A percentile compares a stretch with the other conserved stretches of the same genome.
These are phyloP conservation scores for Lagopus muta DNA, from an alignment of 2,113 vertebrate genomes.

Conservation along the genomic window DNA sequence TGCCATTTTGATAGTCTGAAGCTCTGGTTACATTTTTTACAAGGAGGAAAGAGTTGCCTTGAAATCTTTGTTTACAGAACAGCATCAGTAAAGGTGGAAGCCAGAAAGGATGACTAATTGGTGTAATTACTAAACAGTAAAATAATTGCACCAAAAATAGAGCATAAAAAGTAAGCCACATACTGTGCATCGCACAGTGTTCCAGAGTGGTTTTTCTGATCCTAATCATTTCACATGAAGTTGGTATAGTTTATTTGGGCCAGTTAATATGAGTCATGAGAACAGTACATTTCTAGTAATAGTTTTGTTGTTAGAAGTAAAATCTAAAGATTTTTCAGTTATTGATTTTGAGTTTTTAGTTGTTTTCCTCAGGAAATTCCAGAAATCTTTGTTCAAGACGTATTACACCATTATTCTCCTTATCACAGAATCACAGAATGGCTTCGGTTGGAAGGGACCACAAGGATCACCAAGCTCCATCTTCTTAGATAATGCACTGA, in stretches of 20 bases:
- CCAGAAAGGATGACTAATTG: not conserved
- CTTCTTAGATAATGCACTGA: not conserved
- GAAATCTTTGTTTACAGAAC: not conserved
- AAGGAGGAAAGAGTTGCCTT: not conserved
- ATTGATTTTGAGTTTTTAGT: not conserved
- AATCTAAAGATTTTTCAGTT: not conserved
- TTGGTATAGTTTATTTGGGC: not conserved
- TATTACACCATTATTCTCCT: not conserved
- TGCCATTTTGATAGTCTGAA: not conserved
- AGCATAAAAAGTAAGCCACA: not conserved
- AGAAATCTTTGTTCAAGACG: not conserved
- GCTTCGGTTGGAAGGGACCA: too few species aligned
- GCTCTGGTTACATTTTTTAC: not conserved
- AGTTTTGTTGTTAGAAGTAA: not conserved
- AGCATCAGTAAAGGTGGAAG: not conserved
- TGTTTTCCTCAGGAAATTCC: not conserved
- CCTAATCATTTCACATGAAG: not conserved
- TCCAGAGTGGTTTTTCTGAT: not conserved
- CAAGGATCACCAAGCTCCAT: not conserved
- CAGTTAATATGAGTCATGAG: not conserved
- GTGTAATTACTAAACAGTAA: not conserved
- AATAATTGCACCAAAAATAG: not conserved
- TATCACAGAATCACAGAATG: too few species aligned
- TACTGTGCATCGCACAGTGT: fast-evolving
- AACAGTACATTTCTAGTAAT: not conserved